These are phyloP conservation scores for Rhea americana DNA, from an alignment of 2,113 vertebrate genomes.

Conservation along the genomic window DNA sequence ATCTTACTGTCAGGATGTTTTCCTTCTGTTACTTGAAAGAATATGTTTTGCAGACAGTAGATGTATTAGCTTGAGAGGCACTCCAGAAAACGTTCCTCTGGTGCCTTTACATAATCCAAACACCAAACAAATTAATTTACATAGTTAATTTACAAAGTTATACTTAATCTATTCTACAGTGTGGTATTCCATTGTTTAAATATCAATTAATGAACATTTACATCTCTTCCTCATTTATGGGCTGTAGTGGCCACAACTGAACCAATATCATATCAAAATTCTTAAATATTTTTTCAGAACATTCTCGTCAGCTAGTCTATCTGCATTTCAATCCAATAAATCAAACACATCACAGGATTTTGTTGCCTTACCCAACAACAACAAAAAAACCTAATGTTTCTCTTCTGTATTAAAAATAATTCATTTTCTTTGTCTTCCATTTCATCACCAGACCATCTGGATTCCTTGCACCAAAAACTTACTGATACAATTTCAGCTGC, in stretches of 20 bases:
- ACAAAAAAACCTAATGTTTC: too few species aligned
- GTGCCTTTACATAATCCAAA: neutral
- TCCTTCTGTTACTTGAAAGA: neutral
- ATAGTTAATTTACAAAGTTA: neutral
- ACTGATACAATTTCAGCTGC: too few species aligned
- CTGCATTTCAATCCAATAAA: neutral
- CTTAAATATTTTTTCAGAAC: neutral
- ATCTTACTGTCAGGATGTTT: neutral
- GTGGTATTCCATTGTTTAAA: neutral
- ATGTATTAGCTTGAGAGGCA: neutral
- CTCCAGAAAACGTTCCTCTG: neutral
- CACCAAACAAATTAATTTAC: neutral
- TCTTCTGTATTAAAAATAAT: too few species aligned
- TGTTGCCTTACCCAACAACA: neutral
- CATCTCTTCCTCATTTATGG: neutral
- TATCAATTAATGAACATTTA: neutral
- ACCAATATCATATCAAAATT: neutral
- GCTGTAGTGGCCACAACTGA: neutral
- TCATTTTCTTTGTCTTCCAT: too few species aligned
- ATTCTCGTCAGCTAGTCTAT: neutral
- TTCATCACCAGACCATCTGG: too few species aligned
- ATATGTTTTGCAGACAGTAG: neutral
- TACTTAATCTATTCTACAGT: neutral
- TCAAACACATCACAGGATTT: neutral
- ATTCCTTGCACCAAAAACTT: too few species aligned